Evolutionary conservation across 2,888 invertebrate genomes (phyloP).

Genomic region (Epinotia ramella): DNA sequence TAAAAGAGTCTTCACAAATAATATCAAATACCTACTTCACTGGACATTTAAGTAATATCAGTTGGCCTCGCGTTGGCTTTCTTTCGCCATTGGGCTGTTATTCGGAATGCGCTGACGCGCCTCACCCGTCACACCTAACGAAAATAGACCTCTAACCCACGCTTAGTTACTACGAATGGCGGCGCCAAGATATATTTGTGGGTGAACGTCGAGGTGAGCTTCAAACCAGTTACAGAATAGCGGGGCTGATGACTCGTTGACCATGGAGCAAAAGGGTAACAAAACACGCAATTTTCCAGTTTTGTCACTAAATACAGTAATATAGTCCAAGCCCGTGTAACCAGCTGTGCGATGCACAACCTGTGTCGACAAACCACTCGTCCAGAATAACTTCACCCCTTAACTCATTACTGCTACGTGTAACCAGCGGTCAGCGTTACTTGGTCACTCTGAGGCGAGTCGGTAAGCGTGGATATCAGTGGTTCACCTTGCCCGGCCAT

Average conservation of each 20-base stretch:
- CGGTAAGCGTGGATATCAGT: background rate
- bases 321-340: conserved; percentile 26
- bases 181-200: too few species aligned
- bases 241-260: background rate
- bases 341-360: conserved; percentile 3
- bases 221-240: too few species aligned
- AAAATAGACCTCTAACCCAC: too few species aligned
- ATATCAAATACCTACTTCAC: too few species aligned
- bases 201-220: too few species aligned
- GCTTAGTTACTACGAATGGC: too few species aligned
- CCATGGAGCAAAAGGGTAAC: conserved; percentile 2
- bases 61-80: too few species aligned
- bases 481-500: conserved; percentile 36
- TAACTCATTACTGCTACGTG: background rate
- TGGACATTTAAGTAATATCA: too few species aligned
- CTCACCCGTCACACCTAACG: too few species aligned
- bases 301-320: conserved; percentile 14
- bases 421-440: background rate
- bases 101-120: too few species aligned
- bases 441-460: background rate
- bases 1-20: too few species aligned
- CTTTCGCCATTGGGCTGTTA: too few species aligned
- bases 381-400: background rate
- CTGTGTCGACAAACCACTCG: background rate
- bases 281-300: conserved; percentile 1